Evolutionary conservation across 2,888 invertebrate species (phyloP).

Genomic region (Schizotus pectinicornis): DNA sequence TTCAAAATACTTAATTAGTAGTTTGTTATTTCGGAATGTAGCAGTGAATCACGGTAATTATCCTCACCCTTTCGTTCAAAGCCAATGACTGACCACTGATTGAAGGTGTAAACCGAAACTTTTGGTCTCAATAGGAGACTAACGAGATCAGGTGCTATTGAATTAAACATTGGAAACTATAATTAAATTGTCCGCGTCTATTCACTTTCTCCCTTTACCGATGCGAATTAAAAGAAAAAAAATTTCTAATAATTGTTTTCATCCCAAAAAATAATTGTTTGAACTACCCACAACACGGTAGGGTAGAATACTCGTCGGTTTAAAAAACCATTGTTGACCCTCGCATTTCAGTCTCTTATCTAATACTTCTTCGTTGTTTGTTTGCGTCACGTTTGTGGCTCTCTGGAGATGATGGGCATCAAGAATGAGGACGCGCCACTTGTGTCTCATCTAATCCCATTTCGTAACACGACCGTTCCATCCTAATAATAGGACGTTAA

Average conservation of each 20-base stretch:
- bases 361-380: not conserved
- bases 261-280: too few species aligned
- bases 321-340: too few species aligned
- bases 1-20: too few species aligned
- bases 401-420: slow-evolving; percentile 6
- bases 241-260: too few species aligned
- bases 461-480: slow-evolving; percentile 19
- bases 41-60: slow-evolving; percentile 1
- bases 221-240: too few species aligned
- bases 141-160: slow-evolving; percentile 11
- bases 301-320: too few species aligned
- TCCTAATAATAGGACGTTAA: slow-evolving; percentile 26
- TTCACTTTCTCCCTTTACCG: slow-evolving; percentile 17
- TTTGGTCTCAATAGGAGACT: slow-evolving; percentile 2
- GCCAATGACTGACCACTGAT: not conserved
- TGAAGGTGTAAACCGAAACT: slow-evolving; percentile 16
- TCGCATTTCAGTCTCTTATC: not conserved
- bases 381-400: slow-evolving; percentile 1
- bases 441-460: slow-evolving; percentile 25
- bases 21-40: not conserved
- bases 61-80: slow-evolving; percentile 1
- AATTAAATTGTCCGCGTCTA: slow-evolving; percentile 15
- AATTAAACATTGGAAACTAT: slow-evolving; percentile 3
- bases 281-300: too few species aligned
- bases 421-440: slow-evolving; percentile 23